A percentile compares a stretch with the other conserved stretches of the same genome.
Conservation (phyloP, 2,888 invertebrate genomes). For the Alviniconcha strummeri region DNA sequence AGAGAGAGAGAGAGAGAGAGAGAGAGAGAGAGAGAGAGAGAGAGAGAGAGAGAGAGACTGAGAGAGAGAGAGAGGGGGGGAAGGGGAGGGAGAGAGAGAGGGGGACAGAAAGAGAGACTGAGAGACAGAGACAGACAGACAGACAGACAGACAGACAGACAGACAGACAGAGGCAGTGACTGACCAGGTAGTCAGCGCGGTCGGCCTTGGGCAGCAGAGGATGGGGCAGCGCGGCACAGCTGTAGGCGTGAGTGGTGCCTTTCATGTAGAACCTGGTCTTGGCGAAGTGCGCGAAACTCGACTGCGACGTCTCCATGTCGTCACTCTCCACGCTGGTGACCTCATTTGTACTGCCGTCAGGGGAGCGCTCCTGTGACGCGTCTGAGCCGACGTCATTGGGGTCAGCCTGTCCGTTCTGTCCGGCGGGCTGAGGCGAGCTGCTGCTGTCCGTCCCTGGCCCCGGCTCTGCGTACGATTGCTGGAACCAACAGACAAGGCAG, state of each 20-base stretch:
- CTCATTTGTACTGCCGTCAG: conserved; percentile 10
- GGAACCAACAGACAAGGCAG: neutral
- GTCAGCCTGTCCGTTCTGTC: neutral
- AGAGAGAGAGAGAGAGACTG: neutral
- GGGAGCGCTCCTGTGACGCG: conserved; percentile 22
- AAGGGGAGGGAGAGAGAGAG: neutral
- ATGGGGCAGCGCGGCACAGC: conserved; percentile 55
- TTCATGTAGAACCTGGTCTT: conserved; percentile 55
- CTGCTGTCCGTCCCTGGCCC: conserved; percentile 8
- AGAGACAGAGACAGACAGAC: neutral
- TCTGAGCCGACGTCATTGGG: conserved; percentile 11
- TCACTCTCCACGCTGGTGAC: conserved; percentile 29
- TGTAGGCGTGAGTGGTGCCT: conserved; percentile 53
- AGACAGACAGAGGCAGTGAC: neutral
- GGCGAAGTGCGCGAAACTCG: conserved; percentile 60
- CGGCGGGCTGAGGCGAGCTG: conserved; percentile 10
- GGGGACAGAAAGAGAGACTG: neutral
- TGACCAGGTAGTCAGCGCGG: conserved; percentile 57
- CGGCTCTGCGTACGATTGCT: neutral
- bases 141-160: neutral
- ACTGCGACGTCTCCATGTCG: conserved; percentile 36
- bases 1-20: neutral
- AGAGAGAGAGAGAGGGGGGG: neutral
- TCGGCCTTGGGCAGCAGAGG: conserved; percentile 58
- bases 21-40: neutral